Conservation (phyloP, 2,113 vertebrate species). For the Myodes glareolus region DNA sequence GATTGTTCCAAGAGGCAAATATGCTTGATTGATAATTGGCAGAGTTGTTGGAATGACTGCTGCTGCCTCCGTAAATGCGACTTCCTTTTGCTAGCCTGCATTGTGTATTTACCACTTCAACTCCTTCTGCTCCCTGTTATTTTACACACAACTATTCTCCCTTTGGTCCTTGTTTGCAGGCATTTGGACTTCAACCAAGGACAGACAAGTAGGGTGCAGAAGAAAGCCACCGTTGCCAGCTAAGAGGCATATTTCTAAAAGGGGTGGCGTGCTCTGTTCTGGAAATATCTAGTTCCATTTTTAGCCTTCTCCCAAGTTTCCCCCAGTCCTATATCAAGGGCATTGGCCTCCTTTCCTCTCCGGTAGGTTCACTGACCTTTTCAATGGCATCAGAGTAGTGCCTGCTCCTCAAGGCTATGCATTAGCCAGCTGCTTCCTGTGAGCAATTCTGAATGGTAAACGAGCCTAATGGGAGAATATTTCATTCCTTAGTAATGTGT, state of each 20-base stretch:
- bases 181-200: background rate
- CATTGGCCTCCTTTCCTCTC: background rate
- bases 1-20: background rate
- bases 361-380: constrained; percentile 44
- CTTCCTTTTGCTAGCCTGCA: background rate
- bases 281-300: background rate
- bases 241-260: background rate
- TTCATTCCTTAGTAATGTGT: background rate
- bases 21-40: background rate
- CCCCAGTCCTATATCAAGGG: background rate
- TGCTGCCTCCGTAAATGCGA: background rate
- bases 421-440: constrained; percentile 29
- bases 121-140: background rate
- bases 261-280: background rate
- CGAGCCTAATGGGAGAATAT: constrained; percentile 21
- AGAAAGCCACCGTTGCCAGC: background rate
- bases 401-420: background rate
- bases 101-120: background rate
- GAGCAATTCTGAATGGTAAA: constrained; percentile 10
- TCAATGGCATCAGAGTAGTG: background rate
- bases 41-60: background rate
- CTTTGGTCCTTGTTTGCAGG: background rate
- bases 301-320: background rate
- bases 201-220: background rate
- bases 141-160: background rate